Conservation (phyloP, 2,113 vertebrate species). For the Pygathrix nemaeus region DNA sequence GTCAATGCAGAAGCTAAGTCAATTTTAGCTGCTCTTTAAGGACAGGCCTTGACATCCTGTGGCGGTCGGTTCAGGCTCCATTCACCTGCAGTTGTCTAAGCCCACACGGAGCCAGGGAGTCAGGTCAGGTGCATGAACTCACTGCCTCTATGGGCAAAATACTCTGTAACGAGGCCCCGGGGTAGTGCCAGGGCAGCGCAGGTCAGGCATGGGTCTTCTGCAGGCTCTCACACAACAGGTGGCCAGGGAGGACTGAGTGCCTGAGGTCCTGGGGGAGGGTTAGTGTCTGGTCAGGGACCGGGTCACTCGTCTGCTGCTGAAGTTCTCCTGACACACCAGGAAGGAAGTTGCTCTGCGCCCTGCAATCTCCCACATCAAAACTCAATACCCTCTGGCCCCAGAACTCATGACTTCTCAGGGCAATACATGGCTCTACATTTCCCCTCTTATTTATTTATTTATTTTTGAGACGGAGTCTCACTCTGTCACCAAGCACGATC, state of each 20-base stretch:
- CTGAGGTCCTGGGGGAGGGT: neutral
- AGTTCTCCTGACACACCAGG: no score
- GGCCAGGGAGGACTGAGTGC: no score
- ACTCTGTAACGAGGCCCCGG: no score
- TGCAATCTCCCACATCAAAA: rapidly evolving
- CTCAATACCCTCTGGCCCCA: rapidly evolving
- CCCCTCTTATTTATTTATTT: neutral
- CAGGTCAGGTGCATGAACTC: neutral
- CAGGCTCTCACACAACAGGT: rapidly evolving
- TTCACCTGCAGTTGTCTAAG: no score
- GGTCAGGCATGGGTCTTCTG: no score
- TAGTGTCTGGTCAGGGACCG: no score
- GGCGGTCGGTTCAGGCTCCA: neutral
- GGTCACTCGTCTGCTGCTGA: rapidly evolving
- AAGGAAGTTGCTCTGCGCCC: rapidly evolving
- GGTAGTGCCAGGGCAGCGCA: rapidly evolving
- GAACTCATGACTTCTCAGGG: neutral
- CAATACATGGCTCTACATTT: rapidly evolving
- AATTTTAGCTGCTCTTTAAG: rapidly evolving
- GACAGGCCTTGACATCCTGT: rapidly evolving
- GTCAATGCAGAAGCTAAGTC: rapidly evolving
- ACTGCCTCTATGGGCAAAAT: neutral
- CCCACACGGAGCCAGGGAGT: rapidly evolving
- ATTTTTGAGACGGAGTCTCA: no score
- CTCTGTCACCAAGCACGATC: no score